These are phyloP conservation scores for Gracilinanus agilis DNA, from an alignment of 2,113 vertebrate genomes.

Conservation along the genomic window DNA sequence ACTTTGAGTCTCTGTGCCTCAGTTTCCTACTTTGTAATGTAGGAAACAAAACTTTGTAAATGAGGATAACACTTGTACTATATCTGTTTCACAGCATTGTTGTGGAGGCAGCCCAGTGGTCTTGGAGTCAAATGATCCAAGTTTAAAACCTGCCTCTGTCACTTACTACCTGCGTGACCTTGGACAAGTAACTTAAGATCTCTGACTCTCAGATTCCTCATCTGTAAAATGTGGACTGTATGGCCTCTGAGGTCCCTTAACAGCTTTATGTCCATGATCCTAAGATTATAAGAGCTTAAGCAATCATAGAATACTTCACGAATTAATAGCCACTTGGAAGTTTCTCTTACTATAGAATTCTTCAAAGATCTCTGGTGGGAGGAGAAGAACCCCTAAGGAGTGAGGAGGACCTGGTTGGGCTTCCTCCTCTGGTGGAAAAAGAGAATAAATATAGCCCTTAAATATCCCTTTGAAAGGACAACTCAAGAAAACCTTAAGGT, in stretches of 20 bases:
- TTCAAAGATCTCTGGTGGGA: neutral
- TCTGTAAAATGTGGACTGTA: neutral
- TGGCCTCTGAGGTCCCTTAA: neutral
- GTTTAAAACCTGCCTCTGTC: neutral
- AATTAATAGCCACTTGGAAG: neutral
- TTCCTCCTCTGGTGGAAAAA: conserved; percentile 57
- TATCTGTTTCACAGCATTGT: neutral
- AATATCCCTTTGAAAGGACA: neutral
- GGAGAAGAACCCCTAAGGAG: neutral
- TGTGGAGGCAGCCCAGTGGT: neutral
- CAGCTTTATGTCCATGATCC: neutral
- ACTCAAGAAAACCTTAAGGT: neutral
- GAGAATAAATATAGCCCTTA: conserved; percentile 6
- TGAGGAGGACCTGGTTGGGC: neutral
- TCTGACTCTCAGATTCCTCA: neutral
- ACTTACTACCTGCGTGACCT: neutral
- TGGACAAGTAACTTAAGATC: neutral
- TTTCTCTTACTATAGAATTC: neutral
- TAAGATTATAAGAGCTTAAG: neutral
- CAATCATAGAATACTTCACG: neutral
- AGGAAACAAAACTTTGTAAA: neutral
- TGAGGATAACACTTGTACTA: neutral
- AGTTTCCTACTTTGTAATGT: neutral
- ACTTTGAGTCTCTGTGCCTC: neutral
- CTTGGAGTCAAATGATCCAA: neutral